These are phyloP conservation scores for Linnaemya vulpina DNA, from an alignment of 2,888 invertebrate species.

Conservation along the genomic window DNA sequence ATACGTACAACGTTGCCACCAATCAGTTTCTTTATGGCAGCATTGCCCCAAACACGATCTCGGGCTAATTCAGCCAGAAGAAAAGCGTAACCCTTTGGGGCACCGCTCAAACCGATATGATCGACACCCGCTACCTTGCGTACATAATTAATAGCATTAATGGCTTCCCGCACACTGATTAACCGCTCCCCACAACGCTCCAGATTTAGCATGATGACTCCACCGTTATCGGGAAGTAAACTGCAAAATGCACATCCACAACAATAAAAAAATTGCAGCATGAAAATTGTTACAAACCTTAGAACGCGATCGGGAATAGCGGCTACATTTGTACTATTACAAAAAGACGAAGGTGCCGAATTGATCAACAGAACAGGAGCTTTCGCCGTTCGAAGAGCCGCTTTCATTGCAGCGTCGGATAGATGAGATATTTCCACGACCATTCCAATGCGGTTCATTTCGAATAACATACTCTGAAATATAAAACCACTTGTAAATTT, in stretches of 20 bases:
- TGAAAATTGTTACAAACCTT: constrained; percentile 76
- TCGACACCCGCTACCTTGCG: constrained; percentile 86
- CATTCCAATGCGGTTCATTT: constrained; percentile 89
- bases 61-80: constrained; percentile 86
- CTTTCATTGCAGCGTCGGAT: constrained; percentile 86
- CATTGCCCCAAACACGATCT: constrained; percentile 85
- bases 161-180: constrained; percentile 82
- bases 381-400: constrained; percentile 85
- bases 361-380: constrained; percentile 88
- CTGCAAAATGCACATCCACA: constrained; percentile 69
- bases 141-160: constrained; percentile 87
- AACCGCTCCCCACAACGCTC: constrained; percentile 83
- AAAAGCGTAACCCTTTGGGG: constrained; percentile 84
- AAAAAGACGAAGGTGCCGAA: constrained; percentile 86
- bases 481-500: constrained; percentile 36
- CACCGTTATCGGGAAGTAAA: constrained; percentile 84
- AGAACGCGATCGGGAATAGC: constrained; percentile 92
- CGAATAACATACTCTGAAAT: constrained; percentile 85
- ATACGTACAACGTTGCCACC: constrained; percentile 86
- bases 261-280: not conserved
- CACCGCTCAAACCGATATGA: constrained; percentile 86
- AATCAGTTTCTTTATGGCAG: constrained; percentile 85
- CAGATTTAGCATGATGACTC: constrained; percentile 87
- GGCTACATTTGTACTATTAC: constrained; percentile 88
- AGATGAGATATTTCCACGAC: constrained; percentile 87